phyloP scores from a whole-genome alignment of 2,797 vertebrate species.

The Chrysocyon brachyurus region DNA sequence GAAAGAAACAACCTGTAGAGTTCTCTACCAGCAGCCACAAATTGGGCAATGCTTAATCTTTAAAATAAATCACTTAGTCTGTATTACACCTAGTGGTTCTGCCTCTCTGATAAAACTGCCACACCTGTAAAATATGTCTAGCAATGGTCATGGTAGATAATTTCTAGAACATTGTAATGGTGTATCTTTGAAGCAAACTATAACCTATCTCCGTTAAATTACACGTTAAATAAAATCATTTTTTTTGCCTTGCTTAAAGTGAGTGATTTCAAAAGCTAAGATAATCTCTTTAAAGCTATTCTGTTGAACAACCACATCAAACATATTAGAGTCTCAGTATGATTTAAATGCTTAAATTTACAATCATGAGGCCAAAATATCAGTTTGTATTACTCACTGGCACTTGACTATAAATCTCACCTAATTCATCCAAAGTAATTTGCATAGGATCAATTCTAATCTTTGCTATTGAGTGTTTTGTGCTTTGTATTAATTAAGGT shows the following conservation, averaged over 20 bases:
- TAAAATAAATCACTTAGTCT: not conserved
- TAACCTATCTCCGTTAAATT: not conserved
- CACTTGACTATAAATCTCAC: constrained; percentile 74
- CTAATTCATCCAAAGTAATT: constrained; percentile 82
- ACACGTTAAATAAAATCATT: not conserved
- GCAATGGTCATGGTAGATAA: not conserved
- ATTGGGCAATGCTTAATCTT: not conserved
- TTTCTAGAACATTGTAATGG: not conserved
- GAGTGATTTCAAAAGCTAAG: constrained; percentile 61
- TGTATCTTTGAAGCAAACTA: constrained; percentile 50
- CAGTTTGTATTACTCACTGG: constrained; percentile 69
- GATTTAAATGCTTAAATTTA: constrained; percentile 79
- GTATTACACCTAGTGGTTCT: not conserved
- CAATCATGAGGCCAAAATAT: constrained; percentile 72
- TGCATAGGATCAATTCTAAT: constrained; percentile 83
- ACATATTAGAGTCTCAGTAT: constrained; percentile 61
- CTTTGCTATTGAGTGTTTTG: constrained; percentile 84
- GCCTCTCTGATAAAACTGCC: not conserved
- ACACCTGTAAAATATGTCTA: not conserved
- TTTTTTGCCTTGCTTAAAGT: not conserved
- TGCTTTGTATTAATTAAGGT: constrained; percentile 86
- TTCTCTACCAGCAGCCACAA: not conserved
- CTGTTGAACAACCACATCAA: constrained; percentile 44
- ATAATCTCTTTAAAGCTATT: constrained; percentile 38
- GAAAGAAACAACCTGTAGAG: not conserved